Evolutionary conservation across 2,888 invertebrate species (phyloP).

Genomic region (Yponomeuta plumbellus): DNA sequence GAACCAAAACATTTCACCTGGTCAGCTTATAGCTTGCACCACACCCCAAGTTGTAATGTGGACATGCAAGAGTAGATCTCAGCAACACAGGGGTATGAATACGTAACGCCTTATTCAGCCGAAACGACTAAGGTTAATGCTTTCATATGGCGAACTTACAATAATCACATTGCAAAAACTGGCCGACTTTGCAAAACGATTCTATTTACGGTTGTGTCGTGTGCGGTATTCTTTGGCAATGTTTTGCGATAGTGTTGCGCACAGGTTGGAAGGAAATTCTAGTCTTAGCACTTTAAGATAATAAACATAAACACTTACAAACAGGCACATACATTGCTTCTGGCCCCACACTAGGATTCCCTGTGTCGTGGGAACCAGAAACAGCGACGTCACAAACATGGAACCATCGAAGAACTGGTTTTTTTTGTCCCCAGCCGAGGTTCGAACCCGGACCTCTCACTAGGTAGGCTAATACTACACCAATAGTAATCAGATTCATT

Average conservation of each 20-base stretch:
- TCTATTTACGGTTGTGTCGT: constrained; percentile 4
- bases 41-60: neutral
- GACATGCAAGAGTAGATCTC: constrained; percentile 12
- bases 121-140: constrained; percentile 6
- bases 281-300: neutral
- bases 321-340: no score
- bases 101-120: constrained; percentile 7
- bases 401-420: no score
- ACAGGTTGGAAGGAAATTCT: neutral
- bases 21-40: neutral
- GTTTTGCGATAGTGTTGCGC: neutral
- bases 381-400: no score
- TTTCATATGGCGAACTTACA: constrained; percentile 1
- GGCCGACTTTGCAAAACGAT: neutral
- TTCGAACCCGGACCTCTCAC: no score
- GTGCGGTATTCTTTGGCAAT: neutral
- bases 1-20: no score
- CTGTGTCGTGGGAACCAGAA: no score
- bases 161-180: neutral
- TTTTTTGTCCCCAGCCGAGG: no score
- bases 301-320: no score
- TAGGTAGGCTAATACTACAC: no score
- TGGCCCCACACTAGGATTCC: no score
- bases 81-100: constrained; percentile 4
- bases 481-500: no score